Conservation (phyloP, 2,113 vertebrate genomes). For the Ascaphus truei region DNA sequence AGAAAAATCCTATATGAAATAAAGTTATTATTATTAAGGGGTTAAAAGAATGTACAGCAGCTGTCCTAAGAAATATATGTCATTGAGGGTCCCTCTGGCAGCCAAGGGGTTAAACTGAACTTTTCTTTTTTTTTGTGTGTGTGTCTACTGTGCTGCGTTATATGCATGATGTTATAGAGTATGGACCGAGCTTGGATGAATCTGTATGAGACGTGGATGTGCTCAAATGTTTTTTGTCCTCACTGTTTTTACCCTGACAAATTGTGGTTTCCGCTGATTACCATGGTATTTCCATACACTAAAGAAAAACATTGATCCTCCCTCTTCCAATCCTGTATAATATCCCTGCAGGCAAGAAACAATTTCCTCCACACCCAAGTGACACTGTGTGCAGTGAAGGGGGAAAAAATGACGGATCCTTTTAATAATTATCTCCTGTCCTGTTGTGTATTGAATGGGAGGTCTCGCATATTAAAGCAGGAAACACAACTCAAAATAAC, state of each 20-base stretch:
- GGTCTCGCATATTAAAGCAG: neutral
- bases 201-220: neutral
- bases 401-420: too few species aligned
- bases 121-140: too few species aligned
- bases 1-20: too few species aligned
- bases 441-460: neutral
- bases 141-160: too few species aligned
- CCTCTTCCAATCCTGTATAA: neutral
- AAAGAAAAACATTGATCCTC: slow-evolving; percentile 22
- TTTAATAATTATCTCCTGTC: neutral
- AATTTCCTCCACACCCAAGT: slow-evolving; percentile 10
- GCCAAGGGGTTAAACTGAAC: too few species aligned
- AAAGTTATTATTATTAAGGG: too few species aligned
- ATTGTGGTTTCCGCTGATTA: slow-evolving; percentile 1
- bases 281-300: slow-evolving; percentile 7
- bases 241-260: neutral
- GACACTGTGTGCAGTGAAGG: neutral
- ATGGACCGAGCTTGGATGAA: too few species aligned
- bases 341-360: neutral
- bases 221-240: neutral
- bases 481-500: neutral
- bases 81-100: too few species aligned
- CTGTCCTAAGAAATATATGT: too few species aligned
- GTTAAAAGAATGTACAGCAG: too few species aligned
- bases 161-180: too few species aligned